Evolutionary conservation across 1,140 invertebrate species (phyloP).

Genomic region (Anoplophora glabripennis): DNA sequence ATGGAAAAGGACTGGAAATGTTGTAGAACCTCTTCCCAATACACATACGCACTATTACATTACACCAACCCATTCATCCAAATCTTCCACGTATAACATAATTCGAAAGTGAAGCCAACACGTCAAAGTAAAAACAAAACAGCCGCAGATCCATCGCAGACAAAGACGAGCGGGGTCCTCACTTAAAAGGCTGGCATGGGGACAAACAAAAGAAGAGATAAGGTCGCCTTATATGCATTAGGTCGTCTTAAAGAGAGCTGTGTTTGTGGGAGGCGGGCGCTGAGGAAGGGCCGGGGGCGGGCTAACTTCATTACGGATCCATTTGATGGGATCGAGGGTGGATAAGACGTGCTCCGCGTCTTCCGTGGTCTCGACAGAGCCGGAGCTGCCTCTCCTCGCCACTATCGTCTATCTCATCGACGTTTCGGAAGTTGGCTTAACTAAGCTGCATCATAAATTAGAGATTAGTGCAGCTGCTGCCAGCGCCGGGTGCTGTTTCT

Average conservation of each 20-base stretch:
- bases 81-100: too few species aligned
- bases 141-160: constrained; percentile 4
- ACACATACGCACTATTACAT: too few species aligned
- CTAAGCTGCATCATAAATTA: too few species aligned
- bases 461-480: too few species aligned
- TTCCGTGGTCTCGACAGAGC: constrained; percentile 25
- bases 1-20: too few species aligned
- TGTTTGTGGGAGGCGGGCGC: not conserved
- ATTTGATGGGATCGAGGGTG: constrained; percentile 54
- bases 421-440: too few species aligned
- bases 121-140: too few species aligned
- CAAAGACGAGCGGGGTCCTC: constrained; percentile 3
- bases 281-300: constrained; percentile 29
- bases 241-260: constrained; percentile 37
- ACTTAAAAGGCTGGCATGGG: not conserved
- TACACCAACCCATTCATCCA: too few species aligned
- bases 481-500: too few species aligned
- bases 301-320: constrained; percentile 55
- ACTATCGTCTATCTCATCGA: too few species aligned
- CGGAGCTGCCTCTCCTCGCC: not conserved
- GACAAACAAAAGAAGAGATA: constrained; percentile 38
- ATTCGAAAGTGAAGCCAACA: too few species aligned
- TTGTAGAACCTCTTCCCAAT: too few species aligned
- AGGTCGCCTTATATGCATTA: constrained; percentile 43
- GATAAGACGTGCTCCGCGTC: constrained; percentile 35